These are phyloP conservation scores for Lepidotrigona ventralis DNA, from an alignment of 1,140 invertebrate genomes.

Conservation along the genomic window DNA sequence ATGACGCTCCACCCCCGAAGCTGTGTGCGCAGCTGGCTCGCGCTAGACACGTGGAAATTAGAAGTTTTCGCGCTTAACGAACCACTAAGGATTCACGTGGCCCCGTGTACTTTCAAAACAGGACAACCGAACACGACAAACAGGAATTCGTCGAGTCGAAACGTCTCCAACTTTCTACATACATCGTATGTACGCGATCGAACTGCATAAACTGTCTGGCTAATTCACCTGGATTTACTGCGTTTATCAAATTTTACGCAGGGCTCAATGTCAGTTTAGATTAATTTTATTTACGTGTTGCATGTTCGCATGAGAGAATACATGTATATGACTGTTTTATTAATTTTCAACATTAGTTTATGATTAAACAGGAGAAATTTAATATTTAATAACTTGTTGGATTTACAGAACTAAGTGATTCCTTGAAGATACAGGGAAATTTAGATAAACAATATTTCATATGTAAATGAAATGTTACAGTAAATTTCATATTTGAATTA, in stretches of 20 bases:
- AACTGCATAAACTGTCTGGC: not conserved
- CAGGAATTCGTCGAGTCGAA: not conserved
- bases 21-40: not conserved
- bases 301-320: no score
- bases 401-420: no score
- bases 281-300: not conserved
- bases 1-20: not conserved
- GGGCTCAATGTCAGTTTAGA: no score
- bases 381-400: no score
- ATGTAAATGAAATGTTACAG: no score
- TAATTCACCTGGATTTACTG: not conserved
- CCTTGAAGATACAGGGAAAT: no score
- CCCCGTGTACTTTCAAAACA: slow-evolving; percentile 35
- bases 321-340: no score
- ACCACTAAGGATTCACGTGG: slow-evolving; percentile 16
- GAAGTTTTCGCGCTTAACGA: slow-evolving; percentile 41
- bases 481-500: no score
- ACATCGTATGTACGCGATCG: not conserved
- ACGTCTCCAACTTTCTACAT: not conserved
- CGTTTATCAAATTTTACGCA: not conserved
- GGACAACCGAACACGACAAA: not conserved
- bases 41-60: slow-evolving; percentile 19
- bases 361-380: no score
- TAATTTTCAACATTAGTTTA: no score
- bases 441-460: no score